Evolutionary conservation across 2,113 vertebrate genomes (phyloP).

Genomic region (Picathartes gymnocephalus): DNA sequence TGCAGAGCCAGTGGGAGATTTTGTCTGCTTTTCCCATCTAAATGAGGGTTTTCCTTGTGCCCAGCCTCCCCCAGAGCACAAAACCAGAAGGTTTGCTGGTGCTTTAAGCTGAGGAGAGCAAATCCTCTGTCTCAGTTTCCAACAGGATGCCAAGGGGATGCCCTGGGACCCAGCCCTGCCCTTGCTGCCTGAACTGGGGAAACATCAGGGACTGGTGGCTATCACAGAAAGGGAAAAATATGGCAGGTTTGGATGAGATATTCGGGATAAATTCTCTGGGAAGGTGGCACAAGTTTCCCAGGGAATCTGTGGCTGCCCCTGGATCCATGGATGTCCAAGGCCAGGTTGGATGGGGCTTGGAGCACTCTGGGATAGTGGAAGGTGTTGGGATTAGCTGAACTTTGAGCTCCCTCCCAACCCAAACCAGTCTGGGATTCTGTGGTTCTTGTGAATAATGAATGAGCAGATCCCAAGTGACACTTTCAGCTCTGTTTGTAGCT

Average conservation of each 20-base stretch:
- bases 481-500: not conserved
- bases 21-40: not conserved
- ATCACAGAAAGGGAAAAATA: fast-evolving
- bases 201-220: not conserved
- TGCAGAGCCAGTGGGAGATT: not conserved
- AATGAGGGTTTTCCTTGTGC: not conserved
- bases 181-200: not conserved
- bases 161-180: not conserved
- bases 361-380: not conserved
- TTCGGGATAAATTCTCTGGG: not conserved
- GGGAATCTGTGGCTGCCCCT: not conserved
- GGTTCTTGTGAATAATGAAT: not conserved
- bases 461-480: not conserved
- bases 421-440: not conserved
- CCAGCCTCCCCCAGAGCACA: not conserved
- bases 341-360: not conserved
- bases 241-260: not conserved
- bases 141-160: not conserved
- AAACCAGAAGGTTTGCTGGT: not conserved
- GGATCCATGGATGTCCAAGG: not conserved
- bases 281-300: not conserved
- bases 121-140: not conserved
- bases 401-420: not conserved
- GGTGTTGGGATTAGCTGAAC: not conserved
- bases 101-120: not conserved